Base-by-base conservation (phyloP, 2,113 vertebrate genomes). In the Megaleporinus macrocephalus region DNA sequence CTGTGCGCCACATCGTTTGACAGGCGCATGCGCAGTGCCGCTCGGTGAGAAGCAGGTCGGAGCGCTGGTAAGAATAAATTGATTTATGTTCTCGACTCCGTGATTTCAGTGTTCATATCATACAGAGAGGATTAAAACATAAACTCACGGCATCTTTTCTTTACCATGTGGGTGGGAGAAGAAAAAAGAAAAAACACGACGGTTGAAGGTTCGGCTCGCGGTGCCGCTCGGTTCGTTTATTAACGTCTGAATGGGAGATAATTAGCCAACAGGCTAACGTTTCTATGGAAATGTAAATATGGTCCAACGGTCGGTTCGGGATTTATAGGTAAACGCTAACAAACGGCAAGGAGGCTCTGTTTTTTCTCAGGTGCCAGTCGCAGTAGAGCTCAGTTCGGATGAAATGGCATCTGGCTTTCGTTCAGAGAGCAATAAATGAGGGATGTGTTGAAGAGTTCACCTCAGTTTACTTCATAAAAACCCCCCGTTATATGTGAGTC, bases 61-160 rank as follows among this genome's bases (percentile, higher is more conserved):
- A 90, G 89, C 87, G 91, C 92, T 93, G 94, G 94, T 95, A 92
- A 94, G 93, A 89, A 82, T 86, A 92, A 91, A 93, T 87, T 72
- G 71, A 86, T 80, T 73, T 63, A 76, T 77, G 79, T 91, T 88
- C 88, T 83, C 29, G n/a, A 33, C 73, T 55, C 20, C 84, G 88
- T 83, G 86, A 59, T 51, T 88, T 77, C 49, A 7, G 14, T 26
- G 30, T 6, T 24, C 22, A 5, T 26, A 13, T 75, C 18, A 71
- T 49, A 53, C 29, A 2, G 57, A 24, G 10, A 53, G 0, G 49
- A 11, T 1, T 5, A 5, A 4, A 4, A 12, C 29, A 76, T 1
- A 26, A 33, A 59, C 18, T 27, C 68, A n/a, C 57, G 9, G 59
- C 15, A 16, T 29, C 59, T 22, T 44, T 29, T 3, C 18, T 72